Conservation (phyloP, 2,113 vertebrate genomes). For the Saimiri boliviensis region DNA sequence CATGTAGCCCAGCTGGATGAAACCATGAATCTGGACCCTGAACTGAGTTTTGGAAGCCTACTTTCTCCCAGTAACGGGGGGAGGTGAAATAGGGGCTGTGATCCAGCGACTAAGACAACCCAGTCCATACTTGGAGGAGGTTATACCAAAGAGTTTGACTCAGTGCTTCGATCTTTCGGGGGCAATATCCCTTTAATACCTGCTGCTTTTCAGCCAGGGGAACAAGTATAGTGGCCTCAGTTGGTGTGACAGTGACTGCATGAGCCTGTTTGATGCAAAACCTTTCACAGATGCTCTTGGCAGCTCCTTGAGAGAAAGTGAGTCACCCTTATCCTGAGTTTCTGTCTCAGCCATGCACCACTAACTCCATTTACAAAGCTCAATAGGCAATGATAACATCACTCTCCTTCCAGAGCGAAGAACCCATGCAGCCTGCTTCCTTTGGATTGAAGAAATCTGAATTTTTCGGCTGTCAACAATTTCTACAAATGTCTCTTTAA, state of each 20-base stretch:
- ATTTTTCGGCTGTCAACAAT: neutral
- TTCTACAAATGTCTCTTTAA: neutral
- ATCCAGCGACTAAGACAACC: neutral
- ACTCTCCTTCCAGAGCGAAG: neutral
- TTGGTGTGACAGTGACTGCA: accelerated
- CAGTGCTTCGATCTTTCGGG: neutral
- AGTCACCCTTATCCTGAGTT: neutral
- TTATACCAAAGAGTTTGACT: neutral
- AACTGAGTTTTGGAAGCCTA: neutral
- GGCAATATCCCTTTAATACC: too few species aligned
- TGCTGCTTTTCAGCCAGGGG: neutral
- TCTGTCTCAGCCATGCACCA: neutral
- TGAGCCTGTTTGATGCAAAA: neutral
- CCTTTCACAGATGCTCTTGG: neutral
- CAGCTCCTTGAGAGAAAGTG: neutral
- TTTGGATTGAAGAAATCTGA: neutral
- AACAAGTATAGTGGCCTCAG: accelerated
- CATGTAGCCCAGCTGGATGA: neutral
- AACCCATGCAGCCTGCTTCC: neutral
- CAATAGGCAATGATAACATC: accelerated
- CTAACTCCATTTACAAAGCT: neutral
- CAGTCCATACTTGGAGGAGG: neutral
- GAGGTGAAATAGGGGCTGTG: neutral
- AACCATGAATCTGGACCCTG: too few species aligned
- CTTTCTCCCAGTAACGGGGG: neutral